phyloP scores from a whole-genome alignment of 53 echinoderm and acorn worm species.

The Holothuria leucospilota region DNA sequence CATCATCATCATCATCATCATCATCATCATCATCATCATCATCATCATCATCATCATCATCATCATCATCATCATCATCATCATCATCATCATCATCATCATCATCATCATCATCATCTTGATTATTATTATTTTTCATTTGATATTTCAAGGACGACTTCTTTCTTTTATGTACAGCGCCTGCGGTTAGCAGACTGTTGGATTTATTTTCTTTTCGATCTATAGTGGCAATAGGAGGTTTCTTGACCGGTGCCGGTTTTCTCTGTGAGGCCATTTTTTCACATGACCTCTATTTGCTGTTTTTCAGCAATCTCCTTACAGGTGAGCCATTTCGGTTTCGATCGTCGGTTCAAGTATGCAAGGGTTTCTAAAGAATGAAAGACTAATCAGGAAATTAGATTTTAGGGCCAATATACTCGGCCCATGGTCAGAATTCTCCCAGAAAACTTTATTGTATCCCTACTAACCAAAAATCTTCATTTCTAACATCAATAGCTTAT shows the following conservation, averaged over 20 bases:
- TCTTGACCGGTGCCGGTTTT: background rate
- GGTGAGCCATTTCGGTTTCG: background rate
- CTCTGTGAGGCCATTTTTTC: background rate
- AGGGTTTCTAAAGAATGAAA: too few relatives aligned
- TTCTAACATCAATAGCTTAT: too few relatives aligned
- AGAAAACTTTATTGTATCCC: too few relatives aligned
- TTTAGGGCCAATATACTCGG: too few relatives aligned
- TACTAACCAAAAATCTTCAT: too few relatives aligned
- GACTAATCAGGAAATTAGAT: too few relatives aligned
- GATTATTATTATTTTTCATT: too few relatives aligned
- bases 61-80: constrained; percentile 42
- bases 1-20: constrained; percentile 5
- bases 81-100: background rate
- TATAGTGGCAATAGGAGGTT: background rate
- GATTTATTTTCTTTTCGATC: background rate
- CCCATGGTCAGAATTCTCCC: too few relatives aligned
- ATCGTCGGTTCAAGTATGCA: too few relatives aligned
- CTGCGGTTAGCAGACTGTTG: background rate
- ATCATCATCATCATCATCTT: background rate
- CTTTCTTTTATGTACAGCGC: background rate
- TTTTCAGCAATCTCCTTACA: background rate
- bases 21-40: constrained; percentile 35
- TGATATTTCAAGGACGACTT: background rate
- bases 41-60: constrained; percentile 38
- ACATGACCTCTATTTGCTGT: background rate